Evolutionary conservation across 2,888 invertebrate species (phyloP).

Genomic region (Nephrocerus scutellatus): DNA sequence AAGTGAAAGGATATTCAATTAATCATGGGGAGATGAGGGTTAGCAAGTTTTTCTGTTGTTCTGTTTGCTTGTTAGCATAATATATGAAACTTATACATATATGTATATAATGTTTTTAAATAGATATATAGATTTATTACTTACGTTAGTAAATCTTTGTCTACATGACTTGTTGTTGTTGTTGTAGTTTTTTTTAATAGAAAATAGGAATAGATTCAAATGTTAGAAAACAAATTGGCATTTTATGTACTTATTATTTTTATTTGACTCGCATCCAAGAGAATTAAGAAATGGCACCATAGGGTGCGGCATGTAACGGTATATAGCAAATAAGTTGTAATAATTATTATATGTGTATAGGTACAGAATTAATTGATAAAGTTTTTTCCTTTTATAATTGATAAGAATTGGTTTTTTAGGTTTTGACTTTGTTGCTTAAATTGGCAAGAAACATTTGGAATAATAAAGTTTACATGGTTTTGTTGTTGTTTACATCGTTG

Average conservation of each 20-base stretch:
- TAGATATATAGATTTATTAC: too few species aligned
- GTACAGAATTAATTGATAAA: slow-evolving; percentile 39
- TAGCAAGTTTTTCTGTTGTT: too few species aligned
- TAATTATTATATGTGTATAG: slow-evolving; percentile 26
- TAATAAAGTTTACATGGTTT: too few species aligned
- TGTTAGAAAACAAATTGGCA: slow-evolving; percentile 6
- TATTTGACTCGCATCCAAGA: too few species aligned
- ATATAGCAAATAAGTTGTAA: too few species aligned
- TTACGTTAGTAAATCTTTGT: not conserved
- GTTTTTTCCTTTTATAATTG: slow-evolving; percentile 22
- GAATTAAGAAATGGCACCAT: too few species aligned
- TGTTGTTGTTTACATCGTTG: slow-evolving; percentile 28
- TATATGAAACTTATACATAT: slow-evolving; percentile 10
- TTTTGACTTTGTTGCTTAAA: not conserved
- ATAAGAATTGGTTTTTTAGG: slow-evolving; percentile 1
- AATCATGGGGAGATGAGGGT: too few species aligned
- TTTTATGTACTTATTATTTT: slow-evolving; percentile 3
- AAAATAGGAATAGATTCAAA: not conserved
- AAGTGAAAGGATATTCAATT: slow-evolving; percentile 2
- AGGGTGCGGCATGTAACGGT: too few species aligned
- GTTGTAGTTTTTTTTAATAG: not conserved
- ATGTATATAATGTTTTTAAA: slow-evolving; percentile 17
- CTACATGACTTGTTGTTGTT: slow-evolving; percentile 1
- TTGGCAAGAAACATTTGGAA: too few species aligned
- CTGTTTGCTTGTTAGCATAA: slow-evolving; percentile 8